Base-by-base conservation (phyloP, 2,113 vertebrate species). In the Tychaedon coryphoeus region DNA sequence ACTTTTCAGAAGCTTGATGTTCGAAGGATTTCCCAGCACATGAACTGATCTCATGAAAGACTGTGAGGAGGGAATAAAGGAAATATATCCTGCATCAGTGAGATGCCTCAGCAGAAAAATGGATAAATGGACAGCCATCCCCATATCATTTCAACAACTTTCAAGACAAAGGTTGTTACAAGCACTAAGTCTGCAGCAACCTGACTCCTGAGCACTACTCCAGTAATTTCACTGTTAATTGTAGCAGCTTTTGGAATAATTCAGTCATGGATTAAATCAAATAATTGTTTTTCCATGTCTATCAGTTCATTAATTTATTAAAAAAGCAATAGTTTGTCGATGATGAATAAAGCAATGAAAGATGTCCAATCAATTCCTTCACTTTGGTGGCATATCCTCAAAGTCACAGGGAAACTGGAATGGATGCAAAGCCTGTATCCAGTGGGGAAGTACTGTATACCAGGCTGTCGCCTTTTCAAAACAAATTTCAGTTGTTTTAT, bases 11-110 rank as follows among this genome's bases (percentile, higher is more conserved):
- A 82, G 28, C 19, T 73, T 25, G 34, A 70, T 15, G 24, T 54
- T 79, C 0, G 0, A 77, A 88, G 38, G 29, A 86, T 48, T 76
- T 83, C 34, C 56, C 19, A 34, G 17, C 43, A 62, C 0, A 0
- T 25, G 9, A 89, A 69, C 12, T 40, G 38, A 47, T 62, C 26
- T 72, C 45, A 51, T 19, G 51, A 53, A 60, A 51, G 47, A 51
- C 13, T 22, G 18, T 13, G 19, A 90, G 12, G 25, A 76, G 38
- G 4, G 19, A 83, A 88, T 19, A 31, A 83, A 92, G 33, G 64
- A 83, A 43, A 83, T 38, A n/a, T 1, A 61, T 29, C 26, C 29
- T 18, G 2, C 57, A 45, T 9, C 50, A 50, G 8, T 88, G 54
- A 90, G 64, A 53, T 33, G 16, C 42, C 22, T 65, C 66, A 54